Conservation (phyloP, 2,888 invertebrate species). For the Dusona sp. region DNA sequence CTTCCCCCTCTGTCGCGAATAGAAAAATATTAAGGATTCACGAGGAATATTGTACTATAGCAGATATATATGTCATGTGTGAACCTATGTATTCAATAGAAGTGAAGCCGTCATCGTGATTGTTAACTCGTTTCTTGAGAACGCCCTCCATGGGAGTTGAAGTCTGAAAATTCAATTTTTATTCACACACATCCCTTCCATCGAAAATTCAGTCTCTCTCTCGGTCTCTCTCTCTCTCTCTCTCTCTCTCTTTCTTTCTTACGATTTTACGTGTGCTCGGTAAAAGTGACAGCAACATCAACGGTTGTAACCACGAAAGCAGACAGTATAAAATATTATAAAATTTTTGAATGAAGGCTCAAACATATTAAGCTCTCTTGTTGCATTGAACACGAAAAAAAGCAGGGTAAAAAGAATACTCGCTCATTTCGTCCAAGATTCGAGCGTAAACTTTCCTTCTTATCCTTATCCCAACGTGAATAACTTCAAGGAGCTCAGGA, state of each 20-base stretch:
- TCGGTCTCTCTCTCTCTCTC: conserved; percentile 1
- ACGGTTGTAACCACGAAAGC: conserved; percentile 14
- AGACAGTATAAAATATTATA: conserved; percentile 50
- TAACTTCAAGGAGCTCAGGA: conserved; percentile 64
- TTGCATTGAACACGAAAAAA: background rate
- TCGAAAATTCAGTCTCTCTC: conserved; percentile 26
- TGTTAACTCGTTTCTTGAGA: conserved; percentile 56
- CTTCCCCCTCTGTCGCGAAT: conserved; percentile 1
- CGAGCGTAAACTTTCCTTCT: conserved; percentile 46
- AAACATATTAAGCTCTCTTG: conserved; percentile 55
- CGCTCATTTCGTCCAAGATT: conserved; percentile 27
- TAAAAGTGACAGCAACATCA: conserved; percentile 10
- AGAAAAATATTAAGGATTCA: conserved; percentile 59
- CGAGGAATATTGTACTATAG: conserved; percentile 29
- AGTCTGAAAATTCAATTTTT: conserved; percentile 61
- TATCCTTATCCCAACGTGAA: background rate
- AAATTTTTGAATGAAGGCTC: conserved; percentile 54
- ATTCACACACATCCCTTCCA: conserved; percentile 44
- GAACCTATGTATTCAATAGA: conserved; percentile 29
- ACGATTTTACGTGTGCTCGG: conserved; percentile 28
- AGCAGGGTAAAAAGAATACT: conserved; percentile 2
- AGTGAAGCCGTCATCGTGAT: conserved; percentile 51
- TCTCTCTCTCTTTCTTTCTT: background rate
- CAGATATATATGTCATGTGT: conserved; percentile 29
- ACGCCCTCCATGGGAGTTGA: background rate